phyloP scores from a whole-genome alignment of 2,888 invertebrate genomes.

The Polymixis lichenea region DNA sequence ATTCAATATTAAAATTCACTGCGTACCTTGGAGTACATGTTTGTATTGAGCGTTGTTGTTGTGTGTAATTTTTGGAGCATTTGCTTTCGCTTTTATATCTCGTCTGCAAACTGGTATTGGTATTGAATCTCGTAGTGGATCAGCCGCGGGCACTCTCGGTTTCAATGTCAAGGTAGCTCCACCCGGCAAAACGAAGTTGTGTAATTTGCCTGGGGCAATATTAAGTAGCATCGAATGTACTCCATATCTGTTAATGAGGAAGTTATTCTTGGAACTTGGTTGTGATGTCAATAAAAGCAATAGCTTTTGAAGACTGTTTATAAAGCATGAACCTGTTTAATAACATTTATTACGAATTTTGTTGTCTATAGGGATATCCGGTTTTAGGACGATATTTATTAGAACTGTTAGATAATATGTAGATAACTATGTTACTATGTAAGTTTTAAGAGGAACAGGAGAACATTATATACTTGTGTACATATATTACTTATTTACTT shows the following conservation, averaged over 20 bases:
- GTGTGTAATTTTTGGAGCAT: conserved; percentile 84
- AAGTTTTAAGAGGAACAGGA: too few species aligned
- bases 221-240: conserved; percentile 38
- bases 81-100: conserved; percentile 86
- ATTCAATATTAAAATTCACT: conserved; percentile 57
- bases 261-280: conserved; percentile 69
- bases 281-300: conserved; percentile 36
- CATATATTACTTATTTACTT: too few species aligned
- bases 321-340: conserved; percentile 11
- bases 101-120: conserved; percentile 81
- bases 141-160: conserved; percentile 78
- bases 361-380: conserved; percentile 12
- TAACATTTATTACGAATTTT: conserved; percentile 3
- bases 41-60: conserved; percentile 81
- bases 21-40: conserved; percentile 88
- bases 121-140: conserved; percentile 71
- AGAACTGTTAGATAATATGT: background rate
- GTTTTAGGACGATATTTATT: background rate
- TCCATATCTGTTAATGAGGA: conserved; percentile 63
- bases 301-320: conserved; percentile 7
- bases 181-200: conserved; percentile 69
- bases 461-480: too few species aligned
- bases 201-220: conserved; percentile 68
- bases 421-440: background rate
- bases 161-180: conserved; percentile 86